These are phyloP conservation scores for Nanorana parkeri DNA, from an alignment of 2,113 vertebrate genomes.

Conservation along the genomic window DNA sequence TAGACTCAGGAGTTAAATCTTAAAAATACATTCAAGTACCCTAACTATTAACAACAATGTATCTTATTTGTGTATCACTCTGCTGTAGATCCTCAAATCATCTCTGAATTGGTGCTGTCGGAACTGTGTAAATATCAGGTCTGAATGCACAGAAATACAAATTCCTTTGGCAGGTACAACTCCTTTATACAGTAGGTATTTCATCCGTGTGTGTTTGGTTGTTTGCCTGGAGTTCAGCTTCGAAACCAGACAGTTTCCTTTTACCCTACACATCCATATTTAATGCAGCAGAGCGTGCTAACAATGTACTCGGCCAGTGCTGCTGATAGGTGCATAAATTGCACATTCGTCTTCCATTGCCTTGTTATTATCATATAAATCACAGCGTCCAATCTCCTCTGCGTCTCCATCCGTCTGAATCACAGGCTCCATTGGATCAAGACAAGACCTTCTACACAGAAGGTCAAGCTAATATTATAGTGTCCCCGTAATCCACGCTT, in stretches of 20 bases:
- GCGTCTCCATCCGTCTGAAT: conserved; percentile 23
- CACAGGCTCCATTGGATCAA: background rate
- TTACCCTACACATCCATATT: background rate
- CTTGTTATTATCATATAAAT: conserved; percentile 18
- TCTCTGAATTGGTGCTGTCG: too few species aligned
- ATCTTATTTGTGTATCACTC: too few species aligned
- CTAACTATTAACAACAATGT: too few species aligned
- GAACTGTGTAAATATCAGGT: too few species aligned
- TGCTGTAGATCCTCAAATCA: too few species aligned
- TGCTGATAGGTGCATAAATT: background rate
- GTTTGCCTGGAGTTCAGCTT: too few species aligned
- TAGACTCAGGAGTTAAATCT: too few species aligned
- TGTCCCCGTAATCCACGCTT: background rate
- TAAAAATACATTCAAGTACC: too few species aligned
- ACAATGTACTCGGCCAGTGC: background rate
- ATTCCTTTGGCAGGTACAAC: too few species aligned
- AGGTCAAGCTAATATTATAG: background rate
- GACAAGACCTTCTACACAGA: background rate
- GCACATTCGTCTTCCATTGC: background rate
- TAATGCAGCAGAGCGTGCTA: background rate
- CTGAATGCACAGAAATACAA: too few species aligned
- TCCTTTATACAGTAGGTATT: too few species aligned
- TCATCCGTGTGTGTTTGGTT: too few species aligned
- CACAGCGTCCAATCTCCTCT: conserved; percentile 5
- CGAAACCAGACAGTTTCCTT: background rate